Evolutionary conservation across 2,113 vertebrate species (phyloP).

Genomic region (Nyctereutes procyonoides): DNA sequence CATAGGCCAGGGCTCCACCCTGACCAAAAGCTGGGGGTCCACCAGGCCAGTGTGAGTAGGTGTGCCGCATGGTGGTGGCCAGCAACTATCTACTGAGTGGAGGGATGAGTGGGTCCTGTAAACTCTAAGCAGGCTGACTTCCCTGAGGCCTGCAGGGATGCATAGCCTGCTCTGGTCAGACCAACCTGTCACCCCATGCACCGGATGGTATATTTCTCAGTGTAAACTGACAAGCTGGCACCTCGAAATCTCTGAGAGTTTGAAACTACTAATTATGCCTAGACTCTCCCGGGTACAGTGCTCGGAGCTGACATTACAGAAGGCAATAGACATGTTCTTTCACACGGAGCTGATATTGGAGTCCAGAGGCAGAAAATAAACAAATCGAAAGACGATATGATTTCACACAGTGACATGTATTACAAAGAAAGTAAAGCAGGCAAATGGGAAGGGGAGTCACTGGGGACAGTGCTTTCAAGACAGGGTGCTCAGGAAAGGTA

Average conservation of each 20-base stretch:
- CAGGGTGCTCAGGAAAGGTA: background rate
- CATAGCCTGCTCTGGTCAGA: background rate
- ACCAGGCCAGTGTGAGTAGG: background rate
- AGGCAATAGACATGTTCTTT: background rate
- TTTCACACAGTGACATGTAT: background rate
- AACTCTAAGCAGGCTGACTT: background rate
- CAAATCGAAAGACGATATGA: background rate
- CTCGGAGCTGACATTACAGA: background rate
- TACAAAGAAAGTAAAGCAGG: background rate
- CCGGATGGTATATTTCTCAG: background rate
- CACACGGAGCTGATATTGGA: background rate
- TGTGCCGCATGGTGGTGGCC: background rate
- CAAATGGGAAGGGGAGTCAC: background rate
- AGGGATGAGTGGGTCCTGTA: background rate
- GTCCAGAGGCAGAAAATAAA: background rate
- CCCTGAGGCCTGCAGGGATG: background rate
- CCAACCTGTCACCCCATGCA: background rate
- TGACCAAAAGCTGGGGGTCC: background rate
- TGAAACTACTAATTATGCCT: background rate
- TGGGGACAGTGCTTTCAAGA: background rate
- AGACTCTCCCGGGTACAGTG: background rate
- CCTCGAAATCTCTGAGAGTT: background rate
- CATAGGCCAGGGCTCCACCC: background rate
- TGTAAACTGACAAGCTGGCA: background rate
- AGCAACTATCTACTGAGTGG: too few species aligned